Evolutionary conservation across 1,140 invertebrate genomes (phyloP).

Genomic region (Drosophila kurseongensis): DNA sequence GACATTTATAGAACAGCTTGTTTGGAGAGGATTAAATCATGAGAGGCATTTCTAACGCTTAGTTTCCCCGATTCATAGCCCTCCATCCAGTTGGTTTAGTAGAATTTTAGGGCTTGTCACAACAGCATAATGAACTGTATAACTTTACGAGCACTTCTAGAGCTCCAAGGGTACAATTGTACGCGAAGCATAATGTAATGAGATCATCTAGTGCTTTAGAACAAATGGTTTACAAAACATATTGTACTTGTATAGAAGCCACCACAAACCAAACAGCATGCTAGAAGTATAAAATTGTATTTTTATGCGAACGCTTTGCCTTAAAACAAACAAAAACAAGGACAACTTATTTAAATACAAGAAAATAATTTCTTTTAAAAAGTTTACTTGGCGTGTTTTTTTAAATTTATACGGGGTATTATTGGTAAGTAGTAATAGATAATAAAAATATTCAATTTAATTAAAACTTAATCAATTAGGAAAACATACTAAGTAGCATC

Average conservation of each 20-base stretch:
- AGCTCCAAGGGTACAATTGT: conserved; percentile 29
- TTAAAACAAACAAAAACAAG: conserved; percentile 50
- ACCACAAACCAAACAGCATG: conserved; percentile 44
- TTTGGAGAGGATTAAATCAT: neutral
- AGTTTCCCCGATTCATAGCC: neutral
- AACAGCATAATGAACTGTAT: conserved; percentile 25
- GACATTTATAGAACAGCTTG: conserved; percentile 1
- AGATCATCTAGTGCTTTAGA: conserved; percentile 50
- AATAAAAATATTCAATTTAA: too few relatives aligned
- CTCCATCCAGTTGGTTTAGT: conserved; percentile 12
- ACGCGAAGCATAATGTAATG: conserved; percentile 1
- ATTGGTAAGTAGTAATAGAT: neutral
- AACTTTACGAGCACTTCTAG: conserved; percentile 25
- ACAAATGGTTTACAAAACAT: conserved; percentile 69
- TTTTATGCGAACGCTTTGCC: conserved; percentile 84
- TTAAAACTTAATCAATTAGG: too few relatives aligned
- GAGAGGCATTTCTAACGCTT: neutral
- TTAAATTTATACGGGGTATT: neutral
- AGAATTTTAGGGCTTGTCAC: conserved; percentile 26
- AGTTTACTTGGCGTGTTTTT: conserved; percentile 34
- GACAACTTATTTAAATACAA: conserved; percentile 59
- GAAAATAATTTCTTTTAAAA: conserved; percentile 49
- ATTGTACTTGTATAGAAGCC: conserved; percentile 50
- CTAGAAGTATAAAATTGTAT: conserved; percentile 58
- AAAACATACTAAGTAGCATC: too few relatives aligned